Base-by-base conservation (phyloP, 2,888 invertebrate species). In the Drosophila longiperda region DNA sequence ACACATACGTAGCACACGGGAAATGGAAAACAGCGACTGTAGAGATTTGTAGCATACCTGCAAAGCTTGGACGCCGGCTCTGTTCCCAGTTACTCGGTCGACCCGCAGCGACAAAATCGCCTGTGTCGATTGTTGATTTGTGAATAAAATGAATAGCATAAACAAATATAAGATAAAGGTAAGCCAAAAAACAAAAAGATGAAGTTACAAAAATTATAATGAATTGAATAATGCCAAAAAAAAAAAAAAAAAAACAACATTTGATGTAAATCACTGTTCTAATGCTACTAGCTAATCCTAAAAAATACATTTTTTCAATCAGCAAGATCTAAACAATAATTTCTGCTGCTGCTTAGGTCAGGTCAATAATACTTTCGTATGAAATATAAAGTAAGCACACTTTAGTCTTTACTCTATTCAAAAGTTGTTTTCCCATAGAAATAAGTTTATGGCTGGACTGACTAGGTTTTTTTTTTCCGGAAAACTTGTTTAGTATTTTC, bases 11-110 rank as follows among this genome's bases (percentile, higher is more conserved):
- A n/a, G n/a, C 55, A 53, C 65, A 67, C 64, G 45, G 52, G 60
- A 36, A 61, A 60, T 75, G 40, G 78, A 66, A 64, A 66, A 62
- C 48, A 72, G 63, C 75, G 66, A 65, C 66, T 68, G 36, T 42
- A 52, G 52, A 62, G 54, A 60, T 61, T 73, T 54, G 55, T 68
- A 64, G 78, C 82, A 80, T 92, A 53, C 97, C 98, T 65, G 97
- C 97, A 93, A 96, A 97, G 67, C 95, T 95, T 55, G 95, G 95
- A 91, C 95, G 95, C 84, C 95, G 94, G 76, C 94, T 94, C 73
- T 96, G 96, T 92, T 96, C 96, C 96, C 97, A 97, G 93, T 96
- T 96, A 89, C 97, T 97, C 60, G 98, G 98, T 87, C 96, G 95
- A 42, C 97, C 98, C 70, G 98, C 97, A 75, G 97, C 95, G 71